A percentile compares a stretch with the other conserved stretches of the same genome.
Conservation (phyloP, 2,797 vertebrate species). For the Sebastes minor region DNA sequence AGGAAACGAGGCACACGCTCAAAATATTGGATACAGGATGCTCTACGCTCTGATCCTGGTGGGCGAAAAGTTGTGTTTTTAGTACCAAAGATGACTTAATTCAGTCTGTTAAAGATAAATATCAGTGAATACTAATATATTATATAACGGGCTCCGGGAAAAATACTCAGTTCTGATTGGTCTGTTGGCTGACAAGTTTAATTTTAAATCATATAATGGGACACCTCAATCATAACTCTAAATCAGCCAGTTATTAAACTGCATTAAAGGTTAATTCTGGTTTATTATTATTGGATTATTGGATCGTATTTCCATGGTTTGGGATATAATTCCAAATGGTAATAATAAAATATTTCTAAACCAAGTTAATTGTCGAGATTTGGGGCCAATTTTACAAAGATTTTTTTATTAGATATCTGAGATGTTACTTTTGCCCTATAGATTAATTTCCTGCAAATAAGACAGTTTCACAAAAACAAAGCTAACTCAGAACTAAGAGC, state of each 20-base stretch:
- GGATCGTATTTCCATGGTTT: neutral
- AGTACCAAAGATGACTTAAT: neutral
- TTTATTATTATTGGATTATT: neutral
- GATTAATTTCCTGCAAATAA: no score
- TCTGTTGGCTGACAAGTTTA: neutral
- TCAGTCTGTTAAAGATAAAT: neutral
- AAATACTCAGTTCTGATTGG: neutral
- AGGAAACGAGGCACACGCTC: neutral
- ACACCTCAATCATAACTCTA: neutral
- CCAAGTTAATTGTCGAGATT: neutral
- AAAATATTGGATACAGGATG: neutral
- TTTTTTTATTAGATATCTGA: neutral
- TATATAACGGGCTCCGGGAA: no score
- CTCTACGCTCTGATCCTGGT: neutral
- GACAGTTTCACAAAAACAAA: no score
- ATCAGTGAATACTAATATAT: neutral
- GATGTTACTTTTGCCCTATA: no score
- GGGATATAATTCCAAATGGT: neutral
- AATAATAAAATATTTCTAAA: neutral
- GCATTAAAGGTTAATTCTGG: neutral
- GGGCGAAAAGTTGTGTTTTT: neutral
- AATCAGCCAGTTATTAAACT: neutral
- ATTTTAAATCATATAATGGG: neutral
- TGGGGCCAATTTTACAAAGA: neutral
- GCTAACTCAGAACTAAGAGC: no score